Base-by-base conservation (phyloP, 2,797 vertebrate species). In the Anas flavirostris region DNA sequence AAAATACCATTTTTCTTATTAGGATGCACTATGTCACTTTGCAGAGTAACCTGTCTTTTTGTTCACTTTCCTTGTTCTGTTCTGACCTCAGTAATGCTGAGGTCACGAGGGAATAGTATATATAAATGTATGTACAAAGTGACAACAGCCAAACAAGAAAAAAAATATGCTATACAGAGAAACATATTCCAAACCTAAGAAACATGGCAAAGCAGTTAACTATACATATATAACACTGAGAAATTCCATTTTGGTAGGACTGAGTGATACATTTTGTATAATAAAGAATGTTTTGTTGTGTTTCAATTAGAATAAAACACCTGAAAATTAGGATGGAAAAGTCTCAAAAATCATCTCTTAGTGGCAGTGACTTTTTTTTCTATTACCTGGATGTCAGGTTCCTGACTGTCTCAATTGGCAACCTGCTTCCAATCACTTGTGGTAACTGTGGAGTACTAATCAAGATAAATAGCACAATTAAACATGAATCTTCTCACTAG, bases 321-420 rank as follows among this genome's bases (percentile, higher is more conserved):
- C 80, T 10, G 37, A 70, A 75, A 96, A 88, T 64, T 5, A 89
- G 81, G 68, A 62, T 41, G 50, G 53, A 86, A 80, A 69, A 37
- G 56, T 66, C 81, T 63, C 59, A 56, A 52, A 52, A 88, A 66
- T 75, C 66, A 78, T 19, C 64, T 96, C 95, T 94, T 95, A 93
- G 96, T 95, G 97, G 95, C 97, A 97, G 92, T 92, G 95, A 88
- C 91, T 92, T 48, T 23, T 90, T 93, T 76, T 93, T 48, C 12
- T 31, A 31, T 78, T 72, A 95, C 86, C 91, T 92, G 94, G 64
- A 74, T 41, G 60, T 67, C 91, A 74, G 78, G 67, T 39, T 81
- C 88, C 87, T 94, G 93, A 56, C 93, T 83, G 75, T 82, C 82
- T 85, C 76, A 82, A 50, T 5, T 67, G 64, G 88, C 78, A 82